Conservation (phyloP, 2,113 vertebrate species). For the Platichthys stellatus region DNA sequence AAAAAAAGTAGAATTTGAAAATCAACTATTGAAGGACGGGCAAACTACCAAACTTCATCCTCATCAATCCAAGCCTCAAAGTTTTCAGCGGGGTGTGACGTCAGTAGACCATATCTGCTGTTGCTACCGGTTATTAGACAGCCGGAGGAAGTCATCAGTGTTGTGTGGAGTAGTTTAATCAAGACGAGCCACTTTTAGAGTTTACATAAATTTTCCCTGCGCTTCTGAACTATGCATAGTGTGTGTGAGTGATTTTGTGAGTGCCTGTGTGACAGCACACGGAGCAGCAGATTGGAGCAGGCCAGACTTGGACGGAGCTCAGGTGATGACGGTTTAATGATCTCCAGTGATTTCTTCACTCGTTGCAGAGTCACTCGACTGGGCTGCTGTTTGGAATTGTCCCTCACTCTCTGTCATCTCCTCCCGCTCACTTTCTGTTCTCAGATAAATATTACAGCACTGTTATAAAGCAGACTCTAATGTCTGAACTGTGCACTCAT, state of each 20-base stretch:
- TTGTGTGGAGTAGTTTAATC: neutral
- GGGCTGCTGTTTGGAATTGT: conserved; percentile 37
- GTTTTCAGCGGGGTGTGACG: neutral
- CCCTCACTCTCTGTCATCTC: conserved; percentile 3
- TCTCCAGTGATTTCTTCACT: conserved; percentile 4
- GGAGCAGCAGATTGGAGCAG: conserved; percentile 4
- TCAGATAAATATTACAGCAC: conserved; percentile 15
- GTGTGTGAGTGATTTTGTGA: neutral
- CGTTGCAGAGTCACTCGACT: conserved; percentile 9
- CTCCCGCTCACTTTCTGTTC: neutral
- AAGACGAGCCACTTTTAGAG: neutral
- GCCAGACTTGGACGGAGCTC: conserved; percentile 10
- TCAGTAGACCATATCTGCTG: too few species aligned
- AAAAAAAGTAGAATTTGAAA: too few species aligned
- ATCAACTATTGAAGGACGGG: too few species aligned
- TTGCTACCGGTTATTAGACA: neutral
- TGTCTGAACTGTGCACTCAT: too few species aligned
- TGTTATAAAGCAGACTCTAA: neutral
- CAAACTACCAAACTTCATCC: too few species aligned
- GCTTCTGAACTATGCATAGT: neutral
- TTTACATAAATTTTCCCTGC: too few species aligned
- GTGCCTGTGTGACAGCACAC: neutral
- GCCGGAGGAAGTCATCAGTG: neutral
- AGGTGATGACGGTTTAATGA: conserved; percentile 25
- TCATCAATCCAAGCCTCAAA: neutral